Evolutionary conservation across 2,888 invertebrate species (phyloP).

Genomic region (Drymonia ruficornis): DNA sequence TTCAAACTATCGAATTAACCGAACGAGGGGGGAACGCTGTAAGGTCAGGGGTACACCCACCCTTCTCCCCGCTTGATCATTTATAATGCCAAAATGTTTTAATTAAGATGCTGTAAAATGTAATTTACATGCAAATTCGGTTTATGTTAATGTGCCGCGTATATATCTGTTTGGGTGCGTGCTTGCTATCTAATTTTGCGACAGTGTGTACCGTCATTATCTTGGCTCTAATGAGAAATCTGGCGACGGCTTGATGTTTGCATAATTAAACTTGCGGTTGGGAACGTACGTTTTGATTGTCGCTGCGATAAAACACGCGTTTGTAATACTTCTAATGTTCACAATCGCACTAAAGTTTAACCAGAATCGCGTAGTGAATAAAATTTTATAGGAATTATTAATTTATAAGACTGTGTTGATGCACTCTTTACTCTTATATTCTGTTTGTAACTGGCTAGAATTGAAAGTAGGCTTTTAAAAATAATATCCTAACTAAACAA

Average conservation of each 20-base stretch:
- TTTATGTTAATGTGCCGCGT: slow-evolving; percentile 85
- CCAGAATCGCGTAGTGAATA: background rate
- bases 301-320: slow-evolving; percentile 77
- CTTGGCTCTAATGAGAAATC: slow-evolving; percentile 85
- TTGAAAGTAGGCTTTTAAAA: too few species aligned
- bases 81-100: slow-evolving; percentile 86
- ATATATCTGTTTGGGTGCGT: slow-evolving; percentile 85
- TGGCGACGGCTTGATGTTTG: slow-evolving; percentile 84
- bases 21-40: slow-evolving; percentile 50
- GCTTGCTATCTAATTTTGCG: slow-evolving; percentile 84
- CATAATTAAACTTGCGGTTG: slow-evolving; percentile 83
- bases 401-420: too few species aligned
- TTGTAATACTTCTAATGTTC: slow-evolving; percentile 58
- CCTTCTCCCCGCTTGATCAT: slow-evolving; percentile 79
- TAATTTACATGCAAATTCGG: slow-evolving; percentile 86
- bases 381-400: background rate
- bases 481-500: too few species aligned
- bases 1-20: slow-evolving; percentile 73
- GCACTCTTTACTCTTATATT: too few species aligned
- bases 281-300: slow-evolving; percentile 80
- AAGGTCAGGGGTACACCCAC: slow-evolving; percentile 72
- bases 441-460: too few species aligned
- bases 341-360: slow-evolving; percentile 12
- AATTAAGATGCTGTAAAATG: slow-evolving; percentile 86
- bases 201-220: slow-evolving; percentile 85